These are phyloP conservation scores for Procambarus virginalis DNA, from an alignment of 1,140 invertebrate species.

Conservation along the genomic window DNA sequence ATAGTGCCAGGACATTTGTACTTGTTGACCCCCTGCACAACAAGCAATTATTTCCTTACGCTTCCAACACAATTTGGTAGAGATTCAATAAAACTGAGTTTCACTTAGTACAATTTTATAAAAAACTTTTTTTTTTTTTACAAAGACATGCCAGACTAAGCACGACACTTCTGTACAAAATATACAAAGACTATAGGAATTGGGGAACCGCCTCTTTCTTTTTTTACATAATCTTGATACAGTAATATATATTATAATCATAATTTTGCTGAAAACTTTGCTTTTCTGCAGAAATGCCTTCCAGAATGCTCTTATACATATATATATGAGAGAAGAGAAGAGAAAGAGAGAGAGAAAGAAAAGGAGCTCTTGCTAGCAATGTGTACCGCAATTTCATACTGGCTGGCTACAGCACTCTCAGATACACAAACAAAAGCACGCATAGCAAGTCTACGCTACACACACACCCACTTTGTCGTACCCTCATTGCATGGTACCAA, in stretches of 20 bases:
- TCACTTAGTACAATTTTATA: conserved; percentile 35
- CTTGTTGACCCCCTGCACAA: too few relatives aligned
- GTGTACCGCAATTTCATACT: too few relatives aligned
- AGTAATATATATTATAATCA: background rate
- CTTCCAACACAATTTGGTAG: too few relatives aligned
- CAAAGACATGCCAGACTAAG: conserved; percentile 53
- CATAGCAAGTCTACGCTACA: too few relatives aligned
- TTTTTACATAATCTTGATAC: too few relatives aligned
- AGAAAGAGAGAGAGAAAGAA: background rate
- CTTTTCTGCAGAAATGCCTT: conserved; percentile 9
- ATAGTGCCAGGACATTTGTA: too few relatives aligned
- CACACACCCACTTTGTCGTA: too few relatives aligned
- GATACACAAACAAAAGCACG: too few relatives aligned
- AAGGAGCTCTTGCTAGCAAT: too few relatives aligned
- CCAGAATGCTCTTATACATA: background rate
- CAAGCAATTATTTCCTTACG: too few relatives aligned
- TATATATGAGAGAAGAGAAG: background rate
- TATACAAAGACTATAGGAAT: conserved; percentile 49
- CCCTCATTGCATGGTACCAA: too few relatives aligned
- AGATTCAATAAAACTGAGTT: background rate
- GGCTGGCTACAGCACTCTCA: too few relatives aligned
- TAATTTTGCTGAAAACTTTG: conserved; percentile 5
- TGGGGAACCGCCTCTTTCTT: conserved; percentile 7
- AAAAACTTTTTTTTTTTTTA: conserved; percentile 38
- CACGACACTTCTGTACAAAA: conserved; percentile 59